Evolutionary conservation across 2,888 invertebrate species (phyloP).

Genomic region (Liopterus haemorrhoidalis): DNA sequence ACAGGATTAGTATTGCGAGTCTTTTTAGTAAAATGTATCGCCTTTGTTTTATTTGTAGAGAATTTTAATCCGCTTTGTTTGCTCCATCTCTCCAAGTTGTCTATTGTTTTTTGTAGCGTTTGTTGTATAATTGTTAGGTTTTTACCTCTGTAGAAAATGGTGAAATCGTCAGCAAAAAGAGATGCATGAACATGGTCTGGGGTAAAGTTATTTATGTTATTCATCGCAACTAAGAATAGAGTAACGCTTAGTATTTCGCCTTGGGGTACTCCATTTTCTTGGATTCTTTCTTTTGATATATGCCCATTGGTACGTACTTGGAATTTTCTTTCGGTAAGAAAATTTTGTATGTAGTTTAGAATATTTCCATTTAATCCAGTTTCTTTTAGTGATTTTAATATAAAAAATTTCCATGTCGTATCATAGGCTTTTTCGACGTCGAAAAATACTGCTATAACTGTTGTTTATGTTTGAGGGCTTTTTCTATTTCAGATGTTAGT

Average conservation of each 20-base stretch:
- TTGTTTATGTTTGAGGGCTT: not conserved
- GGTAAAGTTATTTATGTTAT: slow-evolving; percentile 11
- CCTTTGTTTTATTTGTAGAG: slow-evolving; percentile 15
- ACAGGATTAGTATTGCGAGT: no score
- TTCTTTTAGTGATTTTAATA: not conserved
- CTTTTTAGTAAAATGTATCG: slow-evolving; percentile 14
- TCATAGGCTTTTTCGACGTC: slow-evolving; percentile 14
- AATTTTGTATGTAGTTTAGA: slow-evolving; percentile 1
- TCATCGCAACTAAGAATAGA: slow-evolving; percentile 25
- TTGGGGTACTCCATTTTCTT: slow-evolving; percentile 25
- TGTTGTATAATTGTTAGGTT: slow-evolving; percentile 9
- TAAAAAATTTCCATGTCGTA: slow-evolving; percentile 4
- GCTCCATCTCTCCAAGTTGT: no score
- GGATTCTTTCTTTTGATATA: not conserved
- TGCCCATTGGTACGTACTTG: not conserved
- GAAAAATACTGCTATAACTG: slow-evolving; percentile 11
- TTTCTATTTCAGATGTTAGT: not conserved
- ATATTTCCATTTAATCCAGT: slow-evolving; percentile 3
- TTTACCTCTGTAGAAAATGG: slow-evolving; percentile 13
- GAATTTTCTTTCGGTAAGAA: slow-evolving; percentile 7
- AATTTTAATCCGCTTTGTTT: slow-evolving; percentile 22
- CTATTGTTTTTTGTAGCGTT: slow-evolving; percentile 15
- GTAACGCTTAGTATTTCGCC: slow-evolving; percentile 22
- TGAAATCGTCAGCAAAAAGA: slow-evolving; percentile 26
- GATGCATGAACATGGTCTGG: slow-evolving; percentile 9